These are phyloP conservation scores for Lissocephala sabroskyi DNA, from an alignment of 2,888 invertebrate species.

Conservation along the genomic window DNA sequence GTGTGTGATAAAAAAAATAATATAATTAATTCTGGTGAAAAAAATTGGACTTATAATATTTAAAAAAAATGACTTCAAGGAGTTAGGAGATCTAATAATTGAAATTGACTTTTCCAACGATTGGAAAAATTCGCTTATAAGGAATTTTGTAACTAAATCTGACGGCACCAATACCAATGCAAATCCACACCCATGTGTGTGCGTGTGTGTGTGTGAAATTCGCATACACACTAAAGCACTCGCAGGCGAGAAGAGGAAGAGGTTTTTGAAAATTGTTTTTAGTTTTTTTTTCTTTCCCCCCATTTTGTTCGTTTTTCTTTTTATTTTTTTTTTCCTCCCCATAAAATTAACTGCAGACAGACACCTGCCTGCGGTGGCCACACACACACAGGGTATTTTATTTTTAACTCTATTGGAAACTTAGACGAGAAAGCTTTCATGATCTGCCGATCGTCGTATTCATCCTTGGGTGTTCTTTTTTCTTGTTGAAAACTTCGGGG, in stretches of 20 bases:
- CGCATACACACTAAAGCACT: conserved; percentile 30
- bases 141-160: conserved; percentile 72
- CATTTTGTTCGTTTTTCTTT: too few relatives aligned
- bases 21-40: conserved; percentile 11
- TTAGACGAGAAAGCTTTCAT: conserved; percentile 45
- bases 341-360: conserved; percentile 63
- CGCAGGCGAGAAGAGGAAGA: conserved; percentile 8
- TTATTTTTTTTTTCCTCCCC: conserved; percentile 16
- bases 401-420: conserved; percentile 52
- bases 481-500: neutral
- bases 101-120: conserved; percentile 22
- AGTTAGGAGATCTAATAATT: conserved; percentile 16
- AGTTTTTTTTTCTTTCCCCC: conserved; percentile 16
- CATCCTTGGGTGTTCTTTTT: conserved; percentile 58
- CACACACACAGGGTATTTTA: conserved; percentile 38
- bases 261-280: conserved; percentile 3
- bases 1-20: conserved; percentile 23
- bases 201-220: conserved; percentile 27
- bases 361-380: conserved; percentile 52
- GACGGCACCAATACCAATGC: conserved; percentile 25
- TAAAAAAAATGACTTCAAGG: conserved; percentile 4
- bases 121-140: conserved; percentile 65
- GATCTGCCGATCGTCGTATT: conserved; percentile 48
- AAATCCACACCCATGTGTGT: conserved; percentile 13
- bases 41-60: conserved; percentile 4